phyloP scores from a whole-genome alignment of 2,113 vertebrate species.

The Poicephalus gulielmi region DNA sequence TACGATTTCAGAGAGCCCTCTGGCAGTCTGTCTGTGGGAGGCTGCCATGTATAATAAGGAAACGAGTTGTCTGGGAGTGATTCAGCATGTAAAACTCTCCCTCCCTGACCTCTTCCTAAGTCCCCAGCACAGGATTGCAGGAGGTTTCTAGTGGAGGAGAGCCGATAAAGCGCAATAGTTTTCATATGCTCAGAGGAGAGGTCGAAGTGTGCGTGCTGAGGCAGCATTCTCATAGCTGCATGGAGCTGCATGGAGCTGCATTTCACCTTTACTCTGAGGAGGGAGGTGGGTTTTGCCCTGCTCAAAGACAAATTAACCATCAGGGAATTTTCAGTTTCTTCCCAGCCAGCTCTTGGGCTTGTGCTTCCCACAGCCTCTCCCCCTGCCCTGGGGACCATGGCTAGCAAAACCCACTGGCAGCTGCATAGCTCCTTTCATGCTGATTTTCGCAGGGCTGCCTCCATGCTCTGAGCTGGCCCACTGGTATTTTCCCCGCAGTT shows the following conservation, averaged over 20 bases:
- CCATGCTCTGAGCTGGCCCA: background rate
- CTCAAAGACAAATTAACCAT: background rate
- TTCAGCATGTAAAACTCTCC: constrained; percentile 41
- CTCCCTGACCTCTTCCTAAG: constrained; percentile 14
- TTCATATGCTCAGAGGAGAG: background rate
- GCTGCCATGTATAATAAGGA: constrained; percentile 65
- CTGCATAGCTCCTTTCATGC: background rate
- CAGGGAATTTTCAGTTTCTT: background rate
- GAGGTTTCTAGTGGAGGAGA: constrained; percentile 23
- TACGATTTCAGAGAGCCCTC: constrained; percentile 35
- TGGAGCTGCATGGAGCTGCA: background rate
- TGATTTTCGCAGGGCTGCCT: background rate
- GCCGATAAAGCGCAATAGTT: background rate
- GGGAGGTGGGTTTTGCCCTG: background rate
- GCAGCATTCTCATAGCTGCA: background rate
- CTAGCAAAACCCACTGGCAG: background rate
- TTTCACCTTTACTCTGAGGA: background rate
- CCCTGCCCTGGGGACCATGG: background rate
- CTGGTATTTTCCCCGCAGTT: background rate
- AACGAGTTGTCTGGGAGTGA: constrained; percentile 61
- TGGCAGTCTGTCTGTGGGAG: constrained; percentile 52
- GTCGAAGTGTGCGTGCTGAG: background rate
- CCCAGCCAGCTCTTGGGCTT: background rate
- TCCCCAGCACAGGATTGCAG: background rate
- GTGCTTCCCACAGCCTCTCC: background rate